Evolutionary conservation across 2,113 vertebrate genomes (phyloP).

Genomic region (Capreolus pygargus): DNA sequence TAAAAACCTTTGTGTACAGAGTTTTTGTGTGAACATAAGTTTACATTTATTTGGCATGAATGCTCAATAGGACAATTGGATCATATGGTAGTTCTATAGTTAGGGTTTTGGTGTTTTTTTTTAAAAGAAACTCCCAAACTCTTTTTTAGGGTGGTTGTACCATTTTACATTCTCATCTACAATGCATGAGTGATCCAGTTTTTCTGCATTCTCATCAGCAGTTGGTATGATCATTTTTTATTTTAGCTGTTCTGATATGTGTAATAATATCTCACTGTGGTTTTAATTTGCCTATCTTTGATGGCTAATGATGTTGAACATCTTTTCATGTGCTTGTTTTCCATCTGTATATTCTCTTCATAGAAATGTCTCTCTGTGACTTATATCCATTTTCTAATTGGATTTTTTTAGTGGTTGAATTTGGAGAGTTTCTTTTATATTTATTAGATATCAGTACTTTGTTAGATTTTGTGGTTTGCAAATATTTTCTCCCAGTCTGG

Average conservation of each 20-base stretch:
- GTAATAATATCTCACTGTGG: neutral
- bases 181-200: neutral
- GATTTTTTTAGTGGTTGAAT: neutral
- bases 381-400: slow-evolving; percentile 12
- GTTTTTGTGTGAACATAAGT: neutral
- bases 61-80: neutral
- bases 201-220: neutral
- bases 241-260: neutral
- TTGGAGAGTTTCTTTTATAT: neutral
- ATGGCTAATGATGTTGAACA: neutral
- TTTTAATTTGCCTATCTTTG: neutral
- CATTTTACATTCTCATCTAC: neutral
- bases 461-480: neutral
- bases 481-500: neutral
- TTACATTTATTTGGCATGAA: slow-evolving; percentile 11
- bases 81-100: neutral
- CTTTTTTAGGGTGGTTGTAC: neutral
- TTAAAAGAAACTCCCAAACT: neutral
- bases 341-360: neutral
- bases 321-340: neutral
- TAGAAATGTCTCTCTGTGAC: neutral
- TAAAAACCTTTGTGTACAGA: neutral
- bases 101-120: neutral
- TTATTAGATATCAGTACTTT: neutral
- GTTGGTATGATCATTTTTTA: neutral